Evolutionary conservation across 2,797 vertebrate genomes (phyloP).

Genomic region (Chiloscyllium punctatum): DNA sequence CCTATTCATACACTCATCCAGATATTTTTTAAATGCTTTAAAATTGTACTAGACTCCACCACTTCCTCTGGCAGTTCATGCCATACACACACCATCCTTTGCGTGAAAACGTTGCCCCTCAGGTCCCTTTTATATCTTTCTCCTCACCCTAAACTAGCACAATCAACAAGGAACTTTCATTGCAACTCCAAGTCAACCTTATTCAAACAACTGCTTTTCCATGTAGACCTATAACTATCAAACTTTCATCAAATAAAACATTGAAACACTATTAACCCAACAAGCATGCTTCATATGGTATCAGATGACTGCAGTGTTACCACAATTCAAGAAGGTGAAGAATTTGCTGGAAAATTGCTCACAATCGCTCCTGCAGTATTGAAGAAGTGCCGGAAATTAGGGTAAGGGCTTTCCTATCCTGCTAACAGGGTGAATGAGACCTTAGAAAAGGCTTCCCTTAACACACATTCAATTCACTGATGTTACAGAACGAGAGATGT

Average conservation of each 20-base stretch:
- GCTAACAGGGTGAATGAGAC: background rate
- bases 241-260: background rate
- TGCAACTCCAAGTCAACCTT: background rate
- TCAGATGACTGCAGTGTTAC: background rate
- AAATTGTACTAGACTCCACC: too few relatives aligned
- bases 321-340: background rate
- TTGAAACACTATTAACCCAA: background rate
- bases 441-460: background rate
- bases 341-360: background rate
- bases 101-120: too few relatives aligned
- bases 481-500: background rate
- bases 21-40: too few relatives aligned
- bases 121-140: too few relatives aligned
- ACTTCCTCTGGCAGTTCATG: too few relatives aligned
- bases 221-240: background rate
- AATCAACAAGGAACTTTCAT: background rate
- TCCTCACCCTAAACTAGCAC: background rate
- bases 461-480: background rate
- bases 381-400: background rate
- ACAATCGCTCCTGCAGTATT: background rate
- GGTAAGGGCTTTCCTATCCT: too few relatives aligned
- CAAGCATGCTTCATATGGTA: background rate
- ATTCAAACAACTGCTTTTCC: background rate
- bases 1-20: too few relatives aligned
- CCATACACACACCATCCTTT: too few relatives aligned